phyloP scores from a whole-genome alignment of 2,113 vertebrate genomes.

The Halichoerus grypus region DNA sequence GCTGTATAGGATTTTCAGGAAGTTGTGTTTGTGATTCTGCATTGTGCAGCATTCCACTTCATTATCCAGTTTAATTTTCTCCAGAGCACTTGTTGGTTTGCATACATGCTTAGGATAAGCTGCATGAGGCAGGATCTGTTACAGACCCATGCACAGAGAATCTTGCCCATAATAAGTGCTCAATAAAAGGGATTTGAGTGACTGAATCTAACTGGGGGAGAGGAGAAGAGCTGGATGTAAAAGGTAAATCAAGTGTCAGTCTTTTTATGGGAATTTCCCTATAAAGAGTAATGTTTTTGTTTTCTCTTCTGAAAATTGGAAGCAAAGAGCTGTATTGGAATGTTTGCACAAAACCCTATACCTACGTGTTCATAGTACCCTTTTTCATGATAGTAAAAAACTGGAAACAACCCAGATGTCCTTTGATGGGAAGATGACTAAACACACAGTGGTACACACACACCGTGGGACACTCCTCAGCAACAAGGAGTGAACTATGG shows the following conservation, averaged over 20 bases:
- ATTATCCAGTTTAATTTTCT: neutral
- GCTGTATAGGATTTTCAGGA: neutral
- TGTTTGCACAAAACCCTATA: neutral
- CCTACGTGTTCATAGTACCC: neutral
- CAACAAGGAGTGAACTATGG: neutral
- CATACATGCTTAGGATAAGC: neutral
- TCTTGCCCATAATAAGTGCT: neutral
- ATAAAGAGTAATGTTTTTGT: neutral
- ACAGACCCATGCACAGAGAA: neutral
- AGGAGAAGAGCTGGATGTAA: no score
- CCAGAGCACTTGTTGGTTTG: neutral
- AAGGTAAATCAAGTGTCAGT: neutral
- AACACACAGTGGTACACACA: accelerated
- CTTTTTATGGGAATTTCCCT: neutral
- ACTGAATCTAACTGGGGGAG: neutral
- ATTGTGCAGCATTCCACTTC: neutral
- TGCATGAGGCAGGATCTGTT: neutral
- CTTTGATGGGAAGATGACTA: no score
- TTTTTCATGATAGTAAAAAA: neutral
- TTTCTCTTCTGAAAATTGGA: neutral
- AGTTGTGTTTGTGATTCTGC: neutral
- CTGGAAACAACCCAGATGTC: neutral
- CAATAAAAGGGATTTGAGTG: neutral
- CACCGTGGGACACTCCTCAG: neutral
- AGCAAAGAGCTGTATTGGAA: neutral